phyloP scores from a whole-genome alignment of 2,113 vertebrate genomes.

The Mustelus asterias region DNA sequence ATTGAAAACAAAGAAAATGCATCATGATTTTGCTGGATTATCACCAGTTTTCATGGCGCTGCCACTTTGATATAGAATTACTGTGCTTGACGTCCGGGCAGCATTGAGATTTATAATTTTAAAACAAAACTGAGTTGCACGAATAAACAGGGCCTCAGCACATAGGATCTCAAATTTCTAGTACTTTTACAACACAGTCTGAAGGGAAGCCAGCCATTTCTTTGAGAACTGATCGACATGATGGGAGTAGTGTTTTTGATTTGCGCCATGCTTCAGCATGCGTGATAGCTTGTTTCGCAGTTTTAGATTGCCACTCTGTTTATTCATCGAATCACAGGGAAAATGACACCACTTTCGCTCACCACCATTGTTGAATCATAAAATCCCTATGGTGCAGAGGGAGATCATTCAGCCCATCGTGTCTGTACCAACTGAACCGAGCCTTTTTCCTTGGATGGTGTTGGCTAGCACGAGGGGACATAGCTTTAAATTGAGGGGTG shows the following conservation, averaged over 20 bases:
- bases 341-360: neutral
- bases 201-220: neutral
- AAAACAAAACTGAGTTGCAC: no score
- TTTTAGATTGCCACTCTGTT: neutral
- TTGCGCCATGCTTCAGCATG: neutral
- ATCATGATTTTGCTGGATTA: neutral
- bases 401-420: no score
- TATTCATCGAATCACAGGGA: neutral
- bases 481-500: no score
- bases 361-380: no score
- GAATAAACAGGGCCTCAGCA: neutral
- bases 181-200: neutral
- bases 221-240: neutral
- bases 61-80: neutral
- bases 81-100: neutral
- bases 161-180: neutral
- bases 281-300: neutral
- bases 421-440: no score
- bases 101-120: neutral
- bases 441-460: no score
- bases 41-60: neutral
- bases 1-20: neutral
- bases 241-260: neutral
- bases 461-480: no score
- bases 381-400: no score